Base-by-base conservation (phyloP, 2,888 invertebrate genomes). In the Drosophila subquinaria region DNA sequence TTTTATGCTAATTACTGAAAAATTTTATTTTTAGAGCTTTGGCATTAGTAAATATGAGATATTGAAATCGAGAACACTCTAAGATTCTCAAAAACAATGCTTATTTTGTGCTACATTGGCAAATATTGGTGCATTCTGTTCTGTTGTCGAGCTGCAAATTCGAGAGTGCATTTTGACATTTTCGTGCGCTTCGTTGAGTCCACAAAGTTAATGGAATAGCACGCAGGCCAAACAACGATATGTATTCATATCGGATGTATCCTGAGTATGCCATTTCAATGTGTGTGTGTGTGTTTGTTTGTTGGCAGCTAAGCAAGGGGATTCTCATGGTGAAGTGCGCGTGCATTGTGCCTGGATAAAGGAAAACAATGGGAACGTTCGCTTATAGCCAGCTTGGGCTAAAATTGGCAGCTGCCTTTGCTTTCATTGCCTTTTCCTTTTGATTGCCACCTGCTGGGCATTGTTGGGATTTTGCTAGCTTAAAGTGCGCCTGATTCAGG, bases 111-210 rank as follows among this genome's bases (percentile, higher is more conserved):
- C 50, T 38, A 43, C 50, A 68, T 52, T 68, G 56, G 56, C 36
- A 51, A 50, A 64, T 64, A 57, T 50, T 38, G 61, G 47, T 43
- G n/a, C 43, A 52, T 33, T 17, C 35, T 36, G 30, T 43, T 40
- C 43, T 42, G 42, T 33, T 56, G 45, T 23, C 45, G 45, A 47
- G 66, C 64, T 70, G 64, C 63, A 69, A 67, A 57, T 62, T 61
- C 47, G 52, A 67, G 81, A 88, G 82, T 88, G 89, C 86, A 87
- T 87, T 86, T 86, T 83, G 89, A 87, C 83, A 76, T 88, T 82
- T 86, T 82, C 84, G 79, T 80, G 51, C 80, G 87, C 82, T 80
- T 79, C 82, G 84, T 59, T 88, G 87, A 66, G 53, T 55, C 52
- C 56, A 69, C 69, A 85, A 85, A 79, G 81, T 81, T 79, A 85